Base-by-base conservation (phyloP, 2,888 invertebrate species). In the Meta bourneti region DNA sequence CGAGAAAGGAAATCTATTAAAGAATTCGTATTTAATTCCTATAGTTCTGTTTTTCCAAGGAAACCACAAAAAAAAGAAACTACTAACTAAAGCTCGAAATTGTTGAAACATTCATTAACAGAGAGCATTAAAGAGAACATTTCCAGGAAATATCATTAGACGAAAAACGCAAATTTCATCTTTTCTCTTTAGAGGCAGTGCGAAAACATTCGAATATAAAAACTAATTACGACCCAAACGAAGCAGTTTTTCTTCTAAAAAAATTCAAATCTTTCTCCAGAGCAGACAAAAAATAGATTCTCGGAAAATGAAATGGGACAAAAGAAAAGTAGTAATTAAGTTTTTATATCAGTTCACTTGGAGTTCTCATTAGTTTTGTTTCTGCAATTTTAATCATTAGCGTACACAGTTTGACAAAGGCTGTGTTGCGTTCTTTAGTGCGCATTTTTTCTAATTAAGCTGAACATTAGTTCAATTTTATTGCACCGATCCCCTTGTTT, bases 21-120 rank as follows among this genome's bases (percentile, higher is more conserved):
- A 34, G 4, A 34, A 34, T 34, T 34, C 34, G 34, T 4, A 34
- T 34, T 34, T 34, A 34, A 34, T 34, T 34, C 34, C 1, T 34
- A 34, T 34, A 34, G 34, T 34, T 34, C 34, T 34, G 34, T 34
- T 34, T 34, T 34, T 34, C 34, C 4, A 34, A 34, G 34, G 34
- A 34, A 34, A 34, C 34, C 34, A 34, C 34, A 34, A 34, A 34
- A 34, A 34, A 34, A n/a, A n/a, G n/a, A n/a, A 34, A 34, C 34
- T 4, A n/a, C 69, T 51, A 87, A 70, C 87, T 48, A 49, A 20
- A 79, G 87, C 77, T 85, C 71, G 87, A 82, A 87, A 91, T 91
- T 91, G 91, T 85, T 78, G 72, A 87, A 91, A 91, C 87, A 70
- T 91, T 87, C 91, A 91, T 91, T 91, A 90, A 77, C 91, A 71